Conservation (phyloP, 2,888 invertebrate species). For the Tiphia femorata region DNA sequence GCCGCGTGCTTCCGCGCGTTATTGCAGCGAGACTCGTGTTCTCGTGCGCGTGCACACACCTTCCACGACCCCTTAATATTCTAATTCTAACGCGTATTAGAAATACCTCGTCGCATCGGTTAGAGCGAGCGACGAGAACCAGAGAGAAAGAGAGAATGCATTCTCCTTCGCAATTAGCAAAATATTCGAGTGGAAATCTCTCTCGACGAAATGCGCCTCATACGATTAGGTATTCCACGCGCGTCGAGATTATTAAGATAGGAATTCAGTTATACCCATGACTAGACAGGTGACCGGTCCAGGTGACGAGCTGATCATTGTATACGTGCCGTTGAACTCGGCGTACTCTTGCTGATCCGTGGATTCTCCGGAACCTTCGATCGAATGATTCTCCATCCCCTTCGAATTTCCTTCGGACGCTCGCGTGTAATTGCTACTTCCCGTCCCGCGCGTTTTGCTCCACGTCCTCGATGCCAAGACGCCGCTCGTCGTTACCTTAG, state of each 20-base stretch:
- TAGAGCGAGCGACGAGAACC: no score
- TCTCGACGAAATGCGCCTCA: no score
- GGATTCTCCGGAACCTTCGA: slow-evolving; percentile 34
- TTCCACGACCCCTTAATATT: no score
- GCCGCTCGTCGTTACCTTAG: slow-evolving; percentile 33
- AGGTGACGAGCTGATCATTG: slow-evolving; percentile 39
- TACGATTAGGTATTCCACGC: no score
- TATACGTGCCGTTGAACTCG: slow-evolving; percentile 39
- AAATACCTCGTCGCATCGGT: no score
- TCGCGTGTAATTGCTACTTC: slow-evolving; percentile 44
- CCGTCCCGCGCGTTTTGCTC: no score
- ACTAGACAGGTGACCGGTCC: slow-evolving; percentile 52
- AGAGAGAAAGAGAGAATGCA: neutral
- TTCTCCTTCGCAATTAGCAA: no score
- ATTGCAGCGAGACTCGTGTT: no score
- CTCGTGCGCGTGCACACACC: no score
- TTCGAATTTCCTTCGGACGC: slow-evolving; percentile 42
- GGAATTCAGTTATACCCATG: slow-evolving; percentile 50
- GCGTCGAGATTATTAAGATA: neutral
- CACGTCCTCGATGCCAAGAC: no score
- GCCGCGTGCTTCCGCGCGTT: neutral
- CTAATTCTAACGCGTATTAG: no score
- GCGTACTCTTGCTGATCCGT: slow-evolving; percentile 33
- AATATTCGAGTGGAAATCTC: no score
- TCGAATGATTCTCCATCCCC: slow-evolving; percentile 31